phyloP scores from a whole-genome alignment of 2,888 invertebrate species.

The Drosophila neotestacea region DNA sequence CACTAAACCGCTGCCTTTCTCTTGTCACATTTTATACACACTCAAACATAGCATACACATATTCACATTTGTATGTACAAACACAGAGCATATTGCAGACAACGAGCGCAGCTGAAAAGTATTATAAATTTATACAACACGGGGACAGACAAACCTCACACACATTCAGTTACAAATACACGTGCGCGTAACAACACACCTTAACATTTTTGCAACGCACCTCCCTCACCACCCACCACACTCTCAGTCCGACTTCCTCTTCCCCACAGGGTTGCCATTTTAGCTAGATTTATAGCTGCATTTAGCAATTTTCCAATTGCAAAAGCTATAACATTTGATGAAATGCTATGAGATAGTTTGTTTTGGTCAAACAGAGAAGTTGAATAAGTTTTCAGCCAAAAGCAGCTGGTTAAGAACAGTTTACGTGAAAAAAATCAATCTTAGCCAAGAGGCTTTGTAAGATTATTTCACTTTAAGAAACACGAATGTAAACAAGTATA shows the following conservation, averaged over 20 bases:
- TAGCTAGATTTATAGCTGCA: too few relatives aligned
- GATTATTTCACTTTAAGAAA: too few relatives aligned
- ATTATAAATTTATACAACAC: constrained; percentile 68
- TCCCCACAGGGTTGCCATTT: too few relatives aligned
- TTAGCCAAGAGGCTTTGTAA: too few relatives aligned
- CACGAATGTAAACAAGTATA: too few relatives aligned
- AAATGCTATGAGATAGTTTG: too few relatives aligned
- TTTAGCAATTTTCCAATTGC: too few relatives aligned
- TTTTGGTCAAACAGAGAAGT: too few relatives aligned
- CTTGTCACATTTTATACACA: constrained; percentile 57
- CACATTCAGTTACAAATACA: constrained; percentile 14
- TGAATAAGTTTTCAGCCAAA: too few relatives aligned
- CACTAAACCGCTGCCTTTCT: constrained; percentile 15
- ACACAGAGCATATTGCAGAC: constrained; percentile 55
- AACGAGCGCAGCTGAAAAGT: constrained; percentile 55
- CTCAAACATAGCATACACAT: constrained; percentile 5
- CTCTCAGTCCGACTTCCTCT: not conserved
- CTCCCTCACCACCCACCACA: constrained; percentile 15
- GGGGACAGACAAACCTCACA: constrained; percentile 18
- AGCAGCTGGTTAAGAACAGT: too few relatives aligned
- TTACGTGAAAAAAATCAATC: too few relatives aligned
- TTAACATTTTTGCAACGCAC: constrained; percentile 32
- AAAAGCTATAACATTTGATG: too few relatives aligned
- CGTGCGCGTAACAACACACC: constrained; percentile 52
- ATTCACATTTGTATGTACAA: constrained; percentile 31